Evolutionary conservation across 2,888 invertebrate genomes (phyloP).

Genomic region (Drosophila incognita): DNA sequence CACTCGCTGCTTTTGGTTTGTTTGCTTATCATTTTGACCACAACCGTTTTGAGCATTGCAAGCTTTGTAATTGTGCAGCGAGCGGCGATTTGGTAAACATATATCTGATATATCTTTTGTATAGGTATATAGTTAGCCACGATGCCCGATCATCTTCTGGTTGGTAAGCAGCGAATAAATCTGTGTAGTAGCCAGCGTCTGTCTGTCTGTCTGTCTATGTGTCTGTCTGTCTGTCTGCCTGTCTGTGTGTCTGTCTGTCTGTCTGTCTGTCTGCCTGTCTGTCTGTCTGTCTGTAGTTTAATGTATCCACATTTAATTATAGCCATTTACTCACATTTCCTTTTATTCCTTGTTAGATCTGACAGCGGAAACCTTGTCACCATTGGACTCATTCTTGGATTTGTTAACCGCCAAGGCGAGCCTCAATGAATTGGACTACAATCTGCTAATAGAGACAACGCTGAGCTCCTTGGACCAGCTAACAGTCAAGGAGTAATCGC

Average conservation of each 20-base stretch:
- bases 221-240: slow-evolving; percentile 1
- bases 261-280: slow-evolving; percentile 10
- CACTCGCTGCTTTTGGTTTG: slow-evolving; percentile 71
- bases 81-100: slow-evolving; percentile 48
- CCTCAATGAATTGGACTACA: slow-evolving; percentile 93
- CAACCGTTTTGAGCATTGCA: slow-evolving; percentile 56
- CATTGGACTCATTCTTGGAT: slow-evolving; percentile 93
- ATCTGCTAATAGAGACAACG: slow-evolving; percentile 93
- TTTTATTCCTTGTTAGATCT: slow-evolving; percentile 86
- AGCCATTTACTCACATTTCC: neutral
- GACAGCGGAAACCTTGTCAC: slow-evolving; percentile 91
- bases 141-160: slow-evolving; percentile 12
- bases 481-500: slow-evolving; percentile 52
- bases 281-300: neutral
- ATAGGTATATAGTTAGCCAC: slow-evolving; percentile 1
- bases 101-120: neutral
- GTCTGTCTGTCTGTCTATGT: slow-evolving; percentile 1
- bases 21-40: slow-evolving; percentile 62
- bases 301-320: neutral
- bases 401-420: slow-evolving; percentile 94
- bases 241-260: slow-evolving; percentile 5
- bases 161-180: slow-evolving; percentile 45
- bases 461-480: slow-evolving; percentile 83
- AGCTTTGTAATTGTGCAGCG: slow-evolving; percentile 50
- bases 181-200: slow-evolving; percentile 18